These are phyloP conservation scores for Orius laevigatus DNA, from an alignment of 1,140 invertebrate genomes.

Conservation along the genomic window DNA sequence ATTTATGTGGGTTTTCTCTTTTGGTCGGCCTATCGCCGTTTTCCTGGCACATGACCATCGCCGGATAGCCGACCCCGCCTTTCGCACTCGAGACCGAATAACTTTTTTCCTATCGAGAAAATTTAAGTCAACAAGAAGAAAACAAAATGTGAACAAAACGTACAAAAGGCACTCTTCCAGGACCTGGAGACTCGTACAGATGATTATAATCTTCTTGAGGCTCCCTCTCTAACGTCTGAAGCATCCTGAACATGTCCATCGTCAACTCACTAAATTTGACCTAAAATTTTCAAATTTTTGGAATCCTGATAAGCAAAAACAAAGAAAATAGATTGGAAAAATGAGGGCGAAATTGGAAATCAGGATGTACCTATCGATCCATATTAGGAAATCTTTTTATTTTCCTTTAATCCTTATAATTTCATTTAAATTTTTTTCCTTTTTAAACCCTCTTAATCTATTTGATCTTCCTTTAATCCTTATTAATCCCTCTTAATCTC, in stretches of 20 bases:
- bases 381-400: too few species aligned
- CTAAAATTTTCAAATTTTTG: too few species aligned
- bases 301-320: too few species aligned
- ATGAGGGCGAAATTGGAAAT: too few species aligned
- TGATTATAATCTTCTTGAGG: conserved; percentile 69
- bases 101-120: conserved; percentile 25
- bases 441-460: too few species aligned
- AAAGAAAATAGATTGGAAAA: too few species aligned
- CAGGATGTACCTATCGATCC: too few species aligned
- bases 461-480: too few species aligned
- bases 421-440: too few species aligned
- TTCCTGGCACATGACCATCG: conserved; percentile 31
- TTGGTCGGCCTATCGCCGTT: conserved; percentile 48
- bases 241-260: conserved; percentile 95
- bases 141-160: conserved; percentile 13
- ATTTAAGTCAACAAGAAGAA: conserved; percentile 20
- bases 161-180: conserved; percentile 49
- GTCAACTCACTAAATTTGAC: conserved; percentile 96
- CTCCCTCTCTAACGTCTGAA: conserved; percentile 86
- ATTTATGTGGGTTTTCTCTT: conserved; percentile 92
- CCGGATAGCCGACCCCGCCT: conserved; percentile 24
- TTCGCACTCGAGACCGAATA: conserved; percentile 25
- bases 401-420: too few species aligned
- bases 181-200: conserved; percentile 69
- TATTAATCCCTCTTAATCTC: too few species aligned